phyloP scores from a whole-genome alignment of 2,797 vertebrate species.

The Coracias cyanogaster region DNA sequence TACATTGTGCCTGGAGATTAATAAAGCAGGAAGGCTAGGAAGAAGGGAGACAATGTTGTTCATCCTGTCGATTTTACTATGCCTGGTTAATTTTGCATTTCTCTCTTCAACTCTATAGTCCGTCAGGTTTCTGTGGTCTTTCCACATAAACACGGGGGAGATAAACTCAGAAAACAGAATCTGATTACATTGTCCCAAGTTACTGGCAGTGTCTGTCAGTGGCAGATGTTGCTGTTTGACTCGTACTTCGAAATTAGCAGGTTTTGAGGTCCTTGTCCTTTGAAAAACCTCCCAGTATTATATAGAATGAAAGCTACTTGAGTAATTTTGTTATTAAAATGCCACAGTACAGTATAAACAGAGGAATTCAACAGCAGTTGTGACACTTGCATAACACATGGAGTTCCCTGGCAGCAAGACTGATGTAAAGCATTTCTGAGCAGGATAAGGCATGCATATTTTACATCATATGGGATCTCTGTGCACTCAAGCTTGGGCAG shows the following conservation, averaged over 20 bases:
- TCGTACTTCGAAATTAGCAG: neutral
- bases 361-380: neutral
- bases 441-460: conserved; percentile 38
- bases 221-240: neutral
- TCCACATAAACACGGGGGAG: fast-evolving
- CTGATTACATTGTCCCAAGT: neutral
- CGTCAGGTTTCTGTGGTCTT: neutral
- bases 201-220: neutral
- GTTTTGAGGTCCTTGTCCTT: neutral
- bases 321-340: neutral
- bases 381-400: neutral
- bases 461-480: neutral
- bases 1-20: neutral
- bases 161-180: neutral
- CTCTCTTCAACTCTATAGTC: neutral
- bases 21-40: neutral
- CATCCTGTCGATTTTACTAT: neutral
- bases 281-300: neutral
- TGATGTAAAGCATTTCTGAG: neutral
- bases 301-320: neutral
- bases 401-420: neutral
- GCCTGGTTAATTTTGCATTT: neutral
- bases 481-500: conserved; percentile 31
- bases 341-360: neutral
- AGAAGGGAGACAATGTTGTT: neutral